phyloP scores from a whole-genome alignment of 2,888 invertebrate genomes.

The Strigamia maritima region DNA sequence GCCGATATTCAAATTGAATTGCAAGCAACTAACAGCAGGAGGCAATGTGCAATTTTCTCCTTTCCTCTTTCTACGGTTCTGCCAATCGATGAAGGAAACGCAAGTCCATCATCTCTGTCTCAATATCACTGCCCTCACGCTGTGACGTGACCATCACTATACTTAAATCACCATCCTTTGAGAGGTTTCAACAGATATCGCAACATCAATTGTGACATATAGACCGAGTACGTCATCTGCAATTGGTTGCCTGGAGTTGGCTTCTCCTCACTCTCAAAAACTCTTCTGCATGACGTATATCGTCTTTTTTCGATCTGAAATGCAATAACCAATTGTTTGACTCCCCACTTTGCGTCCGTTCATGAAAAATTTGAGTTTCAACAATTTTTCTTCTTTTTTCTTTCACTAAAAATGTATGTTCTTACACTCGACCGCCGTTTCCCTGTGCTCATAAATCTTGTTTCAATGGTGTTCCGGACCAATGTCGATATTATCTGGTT shows the following conservation, averaged over 20 bases:
- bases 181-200: slow-evolving; percentile 18
- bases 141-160: slow-evolving; percentile 5
- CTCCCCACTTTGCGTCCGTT: slow-evolving; percentile 2
- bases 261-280: background rate
- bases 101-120: slow-evolving; percentile 19
- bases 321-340: slow-evolving; percentile 24
- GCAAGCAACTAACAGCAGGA: slow-evolving; percentile 14
- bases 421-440: slow-evolving; percentile 26
- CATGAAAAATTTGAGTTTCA: slow-evolving; percentile 16
- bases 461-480: background rate
- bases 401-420: slow-evolving; percentile 23
- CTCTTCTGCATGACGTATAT: background rate
- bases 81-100: slow-evolving; percentile 22
- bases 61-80: background rate
- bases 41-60: background rate
- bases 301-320: background rate
- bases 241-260: background rate
- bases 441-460: slow-evolving; percentile 9
- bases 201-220: slow-evolving; percentile 25
- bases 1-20: slow-evolving; percentile 31
- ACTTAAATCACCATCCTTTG: slow-evolving; percentile 16
- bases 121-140: slow-evolving; percentile 1
- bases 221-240: slow-evolving; percentile 26
- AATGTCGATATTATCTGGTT: slow-evolving; percentile 18
- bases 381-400: background rate